Percentiles rank a stretch among this genome's conserved stretches.
Conservation (phyloP, 2,113 vertebrate species). For the Pomatorhinus ruficollis region DNA sequence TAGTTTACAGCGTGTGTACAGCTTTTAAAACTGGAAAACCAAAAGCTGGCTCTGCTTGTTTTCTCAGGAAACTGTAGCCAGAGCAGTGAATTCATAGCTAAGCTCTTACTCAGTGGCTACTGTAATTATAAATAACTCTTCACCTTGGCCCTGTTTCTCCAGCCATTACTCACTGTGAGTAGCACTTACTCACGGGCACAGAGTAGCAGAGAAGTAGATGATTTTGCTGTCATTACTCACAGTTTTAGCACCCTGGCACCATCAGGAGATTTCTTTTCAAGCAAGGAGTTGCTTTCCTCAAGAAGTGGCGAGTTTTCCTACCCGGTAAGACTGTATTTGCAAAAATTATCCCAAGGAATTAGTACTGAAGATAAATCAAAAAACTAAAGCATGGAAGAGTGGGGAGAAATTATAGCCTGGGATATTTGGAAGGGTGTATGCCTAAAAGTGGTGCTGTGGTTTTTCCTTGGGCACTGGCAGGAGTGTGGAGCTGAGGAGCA, state of each 20-base stretch:
- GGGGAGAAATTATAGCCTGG: not conserved
- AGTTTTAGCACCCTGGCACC: not conserved
- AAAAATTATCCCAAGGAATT: not conserved
- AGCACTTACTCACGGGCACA: not conserved
- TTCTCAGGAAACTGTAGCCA: conserved; percentile 46
- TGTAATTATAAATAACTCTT: conserved; percentile 55
- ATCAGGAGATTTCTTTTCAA: not conserved
- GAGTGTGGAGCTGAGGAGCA: not conserved
- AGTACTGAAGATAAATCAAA: not conserved
- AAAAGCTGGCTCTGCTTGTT: not conserved
- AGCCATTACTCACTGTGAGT: conserved; percentile 11
- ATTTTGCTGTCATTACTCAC: not conserved
- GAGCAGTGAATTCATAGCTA: conserved; percentile 52
- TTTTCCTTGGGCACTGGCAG: not conserved
- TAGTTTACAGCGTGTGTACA: not conserved
- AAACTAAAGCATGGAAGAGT: not conserved
- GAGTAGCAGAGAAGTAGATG: not conserved
- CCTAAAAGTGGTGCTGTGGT: rapidly evolving
- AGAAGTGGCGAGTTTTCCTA: not conserved
- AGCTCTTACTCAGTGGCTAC: conserved; percentile 47
- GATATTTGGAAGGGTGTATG: not conserved
- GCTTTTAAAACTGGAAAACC: conserved; percentile 1
- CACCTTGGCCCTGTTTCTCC: conserved; percentile 38
- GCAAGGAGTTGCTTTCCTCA: not conserved
- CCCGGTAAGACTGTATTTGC: not conserved